These are phyloP conservation scores for Lethenteron camtschaticum DNA, from an alignment of 2,113 vertebrate genomes.

Conservation along the genomic window DNA sequence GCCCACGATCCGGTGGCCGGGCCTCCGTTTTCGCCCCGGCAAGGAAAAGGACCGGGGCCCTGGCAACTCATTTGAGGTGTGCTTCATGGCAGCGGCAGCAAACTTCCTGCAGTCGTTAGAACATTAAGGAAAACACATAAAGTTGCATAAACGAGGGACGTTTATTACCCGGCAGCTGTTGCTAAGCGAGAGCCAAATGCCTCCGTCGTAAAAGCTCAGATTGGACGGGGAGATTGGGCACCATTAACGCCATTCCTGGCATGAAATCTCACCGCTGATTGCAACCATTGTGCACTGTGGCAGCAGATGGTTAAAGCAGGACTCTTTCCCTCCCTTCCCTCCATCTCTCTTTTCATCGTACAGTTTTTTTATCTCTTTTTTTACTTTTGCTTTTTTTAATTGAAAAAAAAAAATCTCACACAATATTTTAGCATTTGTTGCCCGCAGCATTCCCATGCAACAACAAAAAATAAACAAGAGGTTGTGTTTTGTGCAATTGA, in stretches of 20 bases:
- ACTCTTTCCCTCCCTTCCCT: background rate
- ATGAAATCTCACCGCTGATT: slow-evolving; percentile 1
- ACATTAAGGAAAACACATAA: slow-evolving; percentile 5
- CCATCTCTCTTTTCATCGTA: background rate
- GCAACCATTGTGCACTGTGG: slow-evolving; percentile 5
- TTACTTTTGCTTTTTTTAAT: background rate
- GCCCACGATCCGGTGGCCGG: too few relatives aligned
- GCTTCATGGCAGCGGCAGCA: background rate
- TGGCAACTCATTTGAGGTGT: slow-evolving; percentile 1
- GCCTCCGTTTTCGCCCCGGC: too few relatives aligned
- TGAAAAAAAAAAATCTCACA: too few relatives aligned
- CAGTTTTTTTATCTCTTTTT: background rate
- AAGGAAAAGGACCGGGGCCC: too few relatives aligned
- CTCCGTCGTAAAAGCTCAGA: slow-evolving; percentile 3
- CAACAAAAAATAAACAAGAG: too few relatives aligned
- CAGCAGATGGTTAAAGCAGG: slow-evolving; percentile 1
- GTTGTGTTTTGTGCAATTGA: too few relatives aligned
- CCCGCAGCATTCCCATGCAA: too few relatives aligned
- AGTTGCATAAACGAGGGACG: background rate
- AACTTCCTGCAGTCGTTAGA: slow-evolving; percentile 5
- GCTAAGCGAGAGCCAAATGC: slow-evolving; percentile 4
- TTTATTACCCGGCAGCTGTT: slow-evolving; percentile 6
- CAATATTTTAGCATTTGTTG: too few relatives aligned
- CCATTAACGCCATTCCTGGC: slow-evolving; percentile 4
- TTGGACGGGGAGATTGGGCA: slow-evolving; percentile 1